Evolutionary conservation across 2,113 vertebrate genomes (phyloP).

Genomic region (Syngnathus floridae): DNA sequence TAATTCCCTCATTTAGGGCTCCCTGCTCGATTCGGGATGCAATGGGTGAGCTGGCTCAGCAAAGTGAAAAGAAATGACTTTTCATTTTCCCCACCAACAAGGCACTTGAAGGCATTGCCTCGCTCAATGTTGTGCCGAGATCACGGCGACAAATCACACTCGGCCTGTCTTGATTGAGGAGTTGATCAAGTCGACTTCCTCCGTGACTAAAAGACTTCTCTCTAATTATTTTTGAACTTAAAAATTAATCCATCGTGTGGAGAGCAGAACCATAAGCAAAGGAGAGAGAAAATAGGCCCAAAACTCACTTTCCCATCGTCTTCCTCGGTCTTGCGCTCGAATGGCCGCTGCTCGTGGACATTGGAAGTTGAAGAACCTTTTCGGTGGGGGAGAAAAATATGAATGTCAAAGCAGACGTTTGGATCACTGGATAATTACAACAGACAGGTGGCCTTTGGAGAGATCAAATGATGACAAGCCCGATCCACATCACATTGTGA

Average conservation of each 20-base stretch:
- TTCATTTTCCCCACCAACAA: not conserved
- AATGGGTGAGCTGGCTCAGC: not conserved
- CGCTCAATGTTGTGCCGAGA: not conserved
- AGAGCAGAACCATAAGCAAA: not conserved
- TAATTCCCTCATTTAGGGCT: constrained; percentile 1
- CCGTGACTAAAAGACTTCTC: no score
- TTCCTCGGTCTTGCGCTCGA: constrained; percentile 78
- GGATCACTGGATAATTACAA: constrained; percentile 20
- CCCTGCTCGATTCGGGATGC: not conserved
- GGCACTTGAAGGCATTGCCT: no score
- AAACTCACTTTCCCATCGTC: constrained; percentile 84
- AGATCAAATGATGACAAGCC: constrained; percentile 9
- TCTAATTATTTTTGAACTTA: no score
- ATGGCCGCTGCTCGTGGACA: constrained; percentile 75
- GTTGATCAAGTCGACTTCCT: not conserved
- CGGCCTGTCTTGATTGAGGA: not conserved
- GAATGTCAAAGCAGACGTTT: not conserved
- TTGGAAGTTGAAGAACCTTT: constrained; percentile 72
- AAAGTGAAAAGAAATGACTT: not conserved
- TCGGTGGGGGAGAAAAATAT: constrained; percentile 6
- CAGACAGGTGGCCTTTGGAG: constrained; percentile 41
- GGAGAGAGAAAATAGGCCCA: not conserved
- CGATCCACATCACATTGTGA: constrained; percentile 15
- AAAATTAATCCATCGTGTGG: no score
- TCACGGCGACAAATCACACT: not conserved